Evolutionary conservation across 2,888 invertebrate genomes (phyloP), one percentile per base, ranked within the genome.

Genomic region (Drosophila fulvimacula): DNA sequence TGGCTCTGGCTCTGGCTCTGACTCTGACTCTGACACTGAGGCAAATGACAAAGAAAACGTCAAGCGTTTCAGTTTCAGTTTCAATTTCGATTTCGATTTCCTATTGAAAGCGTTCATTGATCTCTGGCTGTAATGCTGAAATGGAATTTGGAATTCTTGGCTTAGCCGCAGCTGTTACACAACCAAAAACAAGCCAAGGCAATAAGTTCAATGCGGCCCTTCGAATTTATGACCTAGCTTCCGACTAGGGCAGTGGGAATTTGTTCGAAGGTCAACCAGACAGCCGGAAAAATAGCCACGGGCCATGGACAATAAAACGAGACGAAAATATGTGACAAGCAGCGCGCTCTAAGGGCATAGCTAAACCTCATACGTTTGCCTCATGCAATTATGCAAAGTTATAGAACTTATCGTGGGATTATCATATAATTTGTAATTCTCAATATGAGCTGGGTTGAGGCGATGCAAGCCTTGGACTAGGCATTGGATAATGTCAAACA

Each of bases 51-150:
- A 75, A 64, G 58, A 60, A 67, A 73, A 56, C 61, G 21, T 42
- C 24, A 52, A 32, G 19, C 27, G 51, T 59, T 75, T 65, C 49
- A 52, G 61, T 78, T 74, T 79, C 59, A 67, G 67, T 81, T 80
- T 82, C 73, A 73, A 82, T 86, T 46, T 15, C 39, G 39, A 39
- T 46, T 75, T 88, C 73, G 81, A 82, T 88, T 83, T 86, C 81
- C 89, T 77, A 88, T 85, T 82, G 76, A 88, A 73, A 59, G 69
- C 88, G 88, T 83, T 83, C 83, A 73, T 83, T 88, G 88, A 83
- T 82, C 86, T 88, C 52, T 66, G 41, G 62, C 51, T 69, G 61
- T 59, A 60, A 67, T 64, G 51, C 39, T 59, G 19, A 46, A 49
- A 13, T 73, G 39, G 52, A 60, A 46, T 64, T 64, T 60, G 11